Evolutionary conservation across 2,113 vertebrate species (phyloP).

Genomic region (Phalacrocorax brasilianus): DNA sequence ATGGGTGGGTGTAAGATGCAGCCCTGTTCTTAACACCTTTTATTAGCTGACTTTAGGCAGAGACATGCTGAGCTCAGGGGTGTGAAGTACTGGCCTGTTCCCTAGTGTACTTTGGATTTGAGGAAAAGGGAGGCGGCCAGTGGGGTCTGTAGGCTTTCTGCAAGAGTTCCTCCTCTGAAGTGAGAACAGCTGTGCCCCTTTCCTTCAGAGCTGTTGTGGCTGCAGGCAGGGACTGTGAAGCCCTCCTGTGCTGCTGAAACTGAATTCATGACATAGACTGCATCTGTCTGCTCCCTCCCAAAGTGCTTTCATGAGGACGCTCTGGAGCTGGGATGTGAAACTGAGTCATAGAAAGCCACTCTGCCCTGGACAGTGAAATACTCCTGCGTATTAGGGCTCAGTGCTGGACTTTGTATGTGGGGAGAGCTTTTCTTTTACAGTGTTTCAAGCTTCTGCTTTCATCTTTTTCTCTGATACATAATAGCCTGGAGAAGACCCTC

Average conservation of each 20-base stretch:
- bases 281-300: neutral
- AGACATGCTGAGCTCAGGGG: neutral
- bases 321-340: neutral
- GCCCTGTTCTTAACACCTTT: neutral
- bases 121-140: neutral
- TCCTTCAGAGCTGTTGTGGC: neutral
- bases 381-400: fast-evolving
- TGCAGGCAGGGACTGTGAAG: neutral
- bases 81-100: neutral
- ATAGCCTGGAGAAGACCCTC: neutral
- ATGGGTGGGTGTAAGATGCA: neutral
- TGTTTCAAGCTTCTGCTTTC: neutral
- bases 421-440: neutral
- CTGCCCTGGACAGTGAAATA: neutral
- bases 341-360: neutral
- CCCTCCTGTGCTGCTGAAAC: neutral
- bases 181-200: neutral
- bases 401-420: neutral
- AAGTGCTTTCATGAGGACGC: neutral
- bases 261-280: fast-evolving
- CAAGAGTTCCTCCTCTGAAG: neutral
- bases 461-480: neutral
- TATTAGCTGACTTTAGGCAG: neutral
- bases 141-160: neutral
- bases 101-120: neutral